Evolutionary conservation across 23 tunicate species (phyloP).

Genomic region (Pegea sp.): DNA sequence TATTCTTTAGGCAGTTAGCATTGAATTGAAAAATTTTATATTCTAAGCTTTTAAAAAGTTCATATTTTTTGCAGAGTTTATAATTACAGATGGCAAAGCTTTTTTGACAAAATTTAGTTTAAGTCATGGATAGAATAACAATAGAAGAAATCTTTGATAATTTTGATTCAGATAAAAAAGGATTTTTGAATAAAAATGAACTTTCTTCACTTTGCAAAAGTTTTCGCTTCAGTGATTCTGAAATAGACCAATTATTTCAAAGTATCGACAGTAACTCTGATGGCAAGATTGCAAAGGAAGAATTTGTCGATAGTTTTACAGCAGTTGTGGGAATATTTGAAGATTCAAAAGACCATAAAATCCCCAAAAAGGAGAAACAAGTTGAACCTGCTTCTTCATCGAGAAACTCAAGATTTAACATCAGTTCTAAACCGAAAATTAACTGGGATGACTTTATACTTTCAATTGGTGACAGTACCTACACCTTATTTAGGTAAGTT

Average conservation of each 20-base stretch:
- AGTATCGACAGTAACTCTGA: conserved; percentile 33
- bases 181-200: conserved; percentile 18
- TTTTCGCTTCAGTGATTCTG: conserved; percentile 4
- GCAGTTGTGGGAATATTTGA: conserved; percentile 4
- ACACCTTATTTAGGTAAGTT: conserved; percentile 24
- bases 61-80: no score
- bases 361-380: neutral
- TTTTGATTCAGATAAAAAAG: conserved; percentile 22
- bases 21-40: no score
- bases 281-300: conserved; percentile 24
- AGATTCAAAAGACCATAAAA: neutral
- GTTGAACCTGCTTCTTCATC: no score
- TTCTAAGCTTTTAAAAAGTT: no score
- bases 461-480: conserved; percentile 14
- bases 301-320: conserved; percentile 27
- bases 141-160: conserved; percentile 21
- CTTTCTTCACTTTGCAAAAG: conserved; percentile 13
- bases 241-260: conserved; percentile 14
- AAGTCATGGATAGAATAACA: conserved; percentile 31
- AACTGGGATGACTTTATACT: conserved; percentile 15
- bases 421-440: neutral
- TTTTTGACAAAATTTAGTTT: no score
- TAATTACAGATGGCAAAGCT: no score
- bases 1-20: no score
- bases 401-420: no score